Percentiles rank a stretch among this genome's conserved stretches.
These are phyloP conservation scores for Oreohelix idahoensis DNA, from an alignment of 1,140 invertebrate species.

Conservation along the genomic window DNA sequence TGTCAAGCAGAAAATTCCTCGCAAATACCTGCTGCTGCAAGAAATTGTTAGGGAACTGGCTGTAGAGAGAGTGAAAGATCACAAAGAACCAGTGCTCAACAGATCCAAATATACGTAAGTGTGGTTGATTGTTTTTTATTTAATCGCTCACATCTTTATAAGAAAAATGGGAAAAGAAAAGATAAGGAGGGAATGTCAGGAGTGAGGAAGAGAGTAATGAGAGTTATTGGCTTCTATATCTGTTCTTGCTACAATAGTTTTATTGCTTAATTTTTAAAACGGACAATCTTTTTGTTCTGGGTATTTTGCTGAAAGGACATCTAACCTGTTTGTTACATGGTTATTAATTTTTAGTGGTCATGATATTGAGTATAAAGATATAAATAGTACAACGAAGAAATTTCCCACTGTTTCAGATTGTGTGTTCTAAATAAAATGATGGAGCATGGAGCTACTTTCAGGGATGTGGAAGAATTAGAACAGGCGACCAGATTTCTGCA, in stretches of 20 bases:
- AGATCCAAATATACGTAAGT: conserved; percentile 86
- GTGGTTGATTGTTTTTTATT: not conserved
- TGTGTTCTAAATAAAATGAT: conserved; percentile 69
- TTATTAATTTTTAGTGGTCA: too few relatives aligned
- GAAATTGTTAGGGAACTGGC: conserved; percentile 89
- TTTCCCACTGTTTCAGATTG: conserved; percentile 49
- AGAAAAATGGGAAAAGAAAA: too few relatives aligned
- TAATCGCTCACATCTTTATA: not conserved
- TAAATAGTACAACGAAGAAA: too few relatives aligned
- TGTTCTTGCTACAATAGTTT: too few relatives aligned
- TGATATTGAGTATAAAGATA: too few relatives aligned
- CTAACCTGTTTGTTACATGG: too few relatives aligned
- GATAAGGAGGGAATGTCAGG: too few relatives aligned
- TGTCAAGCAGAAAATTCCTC: conserved; percentile 94
- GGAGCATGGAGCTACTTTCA: conserved; percentile 76
- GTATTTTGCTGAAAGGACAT: too few relatives aligned
- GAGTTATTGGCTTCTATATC: too few relatives aligned
- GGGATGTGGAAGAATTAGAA: conserved; percentile 91
- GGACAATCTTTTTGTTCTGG: too few relatives aligned
- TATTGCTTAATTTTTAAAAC: too few relatives aligned
- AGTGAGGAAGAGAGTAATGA: too few relatives aligned
- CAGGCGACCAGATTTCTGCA: conserved; percentile 97
- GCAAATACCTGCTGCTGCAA: conserved; percentile 94
- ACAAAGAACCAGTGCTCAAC: conserved; percentile 88
- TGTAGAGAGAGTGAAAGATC: conserved; percentile 77